These are phyloP conservation scores for Tokudaia tokunoshimensis DNA, from an alignment of 2,797 vertebrate species.

Conservation along the genomic window DNA sequence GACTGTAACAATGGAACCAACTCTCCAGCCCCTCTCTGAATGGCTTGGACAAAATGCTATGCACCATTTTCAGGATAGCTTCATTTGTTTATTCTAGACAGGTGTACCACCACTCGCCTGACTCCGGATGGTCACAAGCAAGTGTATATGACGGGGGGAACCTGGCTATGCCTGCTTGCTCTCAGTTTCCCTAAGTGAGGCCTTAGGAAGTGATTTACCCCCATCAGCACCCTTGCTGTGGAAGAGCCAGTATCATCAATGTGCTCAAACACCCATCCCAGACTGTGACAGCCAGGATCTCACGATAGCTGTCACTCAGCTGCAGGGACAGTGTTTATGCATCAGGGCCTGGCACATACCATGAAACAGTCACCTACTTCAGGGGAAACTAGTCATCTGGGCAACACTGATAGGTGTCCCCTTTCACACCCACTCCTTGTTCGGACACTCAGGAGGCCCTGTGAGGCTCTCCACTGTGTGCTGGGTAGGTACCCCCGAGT, in stretches of 20 bases:
- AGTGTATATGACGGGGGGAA: background rate
- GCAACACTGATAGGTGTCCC: background rate
- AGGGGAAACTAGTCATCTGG: no score
- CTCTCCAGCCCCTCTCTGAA: background rate
- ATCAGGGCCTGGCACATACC: background rate
- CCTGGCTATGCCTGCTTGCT: no score
- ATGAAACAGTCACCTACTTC: no score
- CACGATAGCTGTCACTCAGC: background rate
- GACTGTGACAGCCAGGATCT: background rate
- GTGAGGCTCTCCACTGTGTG: background rate
- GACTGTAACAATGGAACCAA: background rate
- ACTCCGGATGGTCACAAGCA: slow-evolving; percentile 39
- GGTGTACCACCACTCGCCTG: background rate
- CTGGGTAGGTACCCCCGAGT: background rate
- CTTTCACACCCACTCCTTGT: background rate
- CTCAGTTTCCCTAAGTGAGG: background rate
- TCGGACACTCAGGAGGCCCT: no score
- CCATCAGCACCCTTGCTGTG: background rate
- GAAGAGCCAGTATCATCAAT: fast-evolving
- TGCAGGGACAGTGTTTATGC: background rate
- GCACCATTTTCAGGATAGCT: background rate
- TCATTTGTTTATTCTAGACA: background rate
- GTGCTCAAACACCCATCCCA: background rate
- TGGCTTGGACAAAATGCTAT: background rate
- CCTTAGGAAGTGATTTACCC: background rate